Evolutionary conservation across 2,113 vertebrate genomes (phyloP).

Genomic region (Mellivora capensis): DNA sequence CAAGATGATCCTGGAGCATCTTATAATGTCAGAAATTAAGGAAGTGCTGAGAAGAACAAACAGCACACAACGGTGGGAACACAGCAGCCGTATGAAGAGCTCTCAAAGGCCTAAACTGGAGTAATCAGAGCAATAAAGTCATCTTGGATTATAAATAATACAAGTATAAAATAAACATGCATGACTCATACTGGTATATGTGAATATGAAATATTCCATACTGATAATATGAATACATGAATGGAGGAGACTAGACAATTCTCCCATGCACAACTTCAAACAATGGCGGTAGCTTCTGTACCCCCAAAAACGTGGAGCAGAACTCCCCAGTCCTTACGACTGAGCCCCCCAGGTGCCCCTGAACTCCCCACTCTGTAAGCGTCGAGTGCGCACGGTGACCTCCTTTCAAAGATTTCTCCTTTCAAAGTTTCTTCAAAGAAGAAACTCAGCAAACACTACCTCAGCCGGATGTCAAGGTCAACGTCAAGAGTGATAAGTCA

Average conservation of each 20-base stretch:
- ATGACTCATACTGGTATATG: neutral
- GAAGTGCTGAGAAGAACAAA: neutral
- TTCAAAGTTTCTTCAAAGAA: no score
- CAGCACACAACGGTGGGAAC: neutral
- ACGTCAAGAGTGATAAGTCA: neutral
- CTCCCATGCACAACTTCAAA: neutral
- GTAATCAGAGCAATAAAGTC: neutral
- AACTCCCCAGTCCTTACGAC: neutral
- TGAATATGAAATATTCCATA: neutral
- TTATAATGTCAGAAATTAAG: neutral
- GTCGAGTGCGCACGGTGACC: neutral
- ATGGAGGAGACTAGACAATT: neutral
- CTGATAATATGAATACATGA: neutral
- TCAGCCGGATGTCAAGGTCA: neutral
- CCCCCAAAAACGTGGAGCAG: neutral
- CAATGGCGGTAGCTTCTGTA: neutral
- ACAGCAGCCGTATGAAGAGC: no score
- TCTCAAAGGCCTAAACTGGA: neutral
- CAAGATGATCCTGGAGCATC: neutral
- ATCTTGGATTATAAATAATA: neutral
- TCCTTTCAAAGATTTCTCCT: neutral
- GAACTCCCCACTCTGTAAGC: neutral
- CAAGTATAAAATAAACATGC: neutral
- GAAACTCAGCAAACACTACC: neutral
- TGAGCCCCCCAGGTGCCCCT: no score